phyloP scores from a whole-genome alignment of 2,888 invertebrate species.

The Copidosoma aretas region DNA sequence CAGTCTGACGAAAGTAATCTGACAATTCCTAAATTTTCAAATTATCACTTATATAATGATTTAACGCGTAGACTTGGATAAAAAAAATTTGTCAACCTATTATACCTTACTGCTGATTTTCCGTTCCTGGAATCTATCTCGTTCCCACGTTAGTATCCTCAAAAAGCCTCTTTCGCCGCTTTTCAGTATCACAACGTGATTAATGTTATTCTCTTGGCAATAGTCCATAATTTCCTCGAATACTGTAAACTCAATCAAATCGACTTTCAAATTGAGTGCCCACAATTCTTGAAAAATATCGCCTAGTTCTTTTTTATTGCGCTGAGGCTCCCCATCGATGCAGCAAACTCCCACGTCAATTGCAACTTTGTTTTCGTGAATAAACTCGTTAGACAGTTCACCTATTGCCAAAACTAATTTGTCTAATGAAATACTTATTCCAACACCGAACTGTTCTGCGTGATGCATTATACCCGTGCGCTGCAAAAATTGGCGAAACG shows the following conservation, averaged over 20 bases:
- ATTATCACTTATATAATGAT: background rate
- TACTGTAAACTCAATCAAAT: constrained; percentile 68
- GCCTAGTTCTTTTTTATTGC: constrained; percentile 65
- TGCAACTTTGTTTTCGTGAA: constrained; percentile 61
- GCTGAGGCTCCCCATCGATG: constrained; percentile 67
- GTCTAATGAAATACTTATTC: constrained; percentile 86
- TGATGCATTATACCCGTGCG: constrained; percentile 55
- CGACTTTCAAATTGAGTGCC: constrained; percentile 73
- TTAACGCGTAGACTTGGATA: no score
- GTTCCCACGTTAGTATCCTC: constrained; percentile 70
- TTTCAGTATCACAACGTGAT: constrained; percentile 71
- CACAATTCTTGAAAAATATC: constrained; percentile 72
- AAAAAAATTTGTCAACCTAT: no score
- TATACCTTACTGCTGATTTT: constrained; percentile 64
- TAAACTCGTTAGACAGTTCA: constrained; percentile 63
- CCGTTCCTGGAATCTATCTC: constrained; percentile 72
- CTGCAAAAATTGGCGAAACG: constrained; percentile 69
- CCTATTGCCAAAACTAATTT: constrained; percentile 72
- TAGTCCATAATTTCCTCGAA: constrained; percentile 69
- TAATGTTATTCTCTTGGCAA: constrained; percentile 55
- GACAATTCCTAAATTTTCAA: constrained; percentile 66
- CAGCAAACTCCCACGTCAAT: constrained; percentile 75
- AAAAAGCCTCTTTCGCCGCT: constrained; percentile 67
- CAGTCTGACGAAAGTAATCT: constrained; percentile 74
- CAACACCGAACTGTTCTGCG: constrained; percentile 71